Base-by-base conservation (phyloP, 1,140 invertebrate species). In the Glossosoma conforme region DNA sequence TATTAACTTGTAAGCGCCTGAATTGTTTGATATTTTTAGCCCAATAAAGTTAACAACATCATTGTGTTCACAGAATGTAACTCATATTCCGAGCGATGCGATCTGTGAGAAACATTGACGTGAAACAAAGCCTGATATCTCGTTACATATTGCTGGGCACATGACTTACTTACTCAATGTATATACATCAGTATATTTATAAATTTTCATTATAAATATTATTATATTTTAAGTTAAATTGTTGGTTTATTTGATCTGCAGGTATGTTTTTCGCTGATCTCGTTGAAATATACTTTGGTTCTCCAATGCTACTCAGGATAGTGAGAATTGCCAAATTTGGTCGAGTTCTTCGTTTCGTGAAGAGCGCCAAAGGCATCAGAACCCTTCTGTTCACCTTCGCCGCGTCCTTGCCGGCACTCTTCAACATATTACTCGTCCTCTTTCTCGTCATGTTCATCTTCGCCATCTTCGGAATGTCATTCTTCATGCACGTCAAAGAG, bases 391-490 rank as follows among this genome's bases (percentile, higher is more conserved):
- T 98, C 71, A 95, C 95, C 54, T 76, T 98, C 64, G 93, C 94
- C 62, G 97, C 98, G 87, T 97, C 93, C 61, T 78, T 98, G 67
- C 95, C 94, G 59, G 95, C 94, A 55, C 82, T 98, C 36, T 97
- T 98, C 80, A 98, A 98, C 78, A 98, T 98, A 73, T 97, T 93
- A 68, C 83, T 98, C 63, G 80, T 98, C 61, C 84, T 98, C 59
- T 97, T 97, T 74, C 81, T 98, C 60, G 93, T 98, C 59, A 97
- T 98, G 91, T 98, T 98, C 75, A 98, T 98, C 71, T 98, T 97
- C 71, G 93, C 93, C 60, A 97, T 97, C 65, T 97, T 98, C 72
- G 95, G 95, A 52, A 98, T 98, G 95, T 96, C 92, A 37, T 98
- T 98, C 80, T 98, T 98, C 76, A 96, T 95, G 91, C 87, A 95